Percentiles rank a stretch among this genome's conserved stretches.
phyloP scores from a whole-genome alignment of 2,797 vertebrate species.

The Philypnodon macrostomus region DNA sequence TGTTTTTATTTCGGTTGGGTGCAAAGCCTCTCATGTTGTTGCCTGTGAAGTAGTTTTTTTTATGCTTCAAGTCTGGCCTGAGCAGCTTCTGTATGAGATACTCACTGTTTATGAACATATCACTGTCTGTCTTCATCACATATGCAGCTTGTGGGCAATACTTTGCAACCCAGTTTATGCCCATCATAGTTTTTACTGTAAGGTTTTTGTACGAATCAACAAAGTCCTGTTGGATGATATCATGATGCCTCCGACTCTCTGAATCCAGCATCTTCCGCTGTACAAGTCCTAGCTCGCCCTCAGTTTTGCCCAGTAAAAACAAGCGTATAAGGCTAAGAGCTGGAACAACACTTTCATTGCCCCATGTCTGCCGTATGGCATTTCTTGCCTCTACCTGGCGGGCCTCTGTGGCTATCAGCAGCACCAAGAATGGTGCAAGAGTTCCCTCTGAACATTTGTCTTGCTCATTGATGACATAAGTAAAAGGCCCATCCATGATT shows the following conservation, averaged over 20 bases:
- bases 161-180: conserved; percentile 94
- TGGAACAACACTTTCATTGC: conserved; percentile 84
- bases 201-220: conserved; percentile 93
- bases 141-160: conserved; percentile 85
- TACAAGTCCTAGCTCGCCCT: conserved; percentile 63
- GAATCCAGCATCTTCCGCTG: conserved; percentile 83
- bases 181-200: conserved; percentile 96
- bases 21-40: conserved; percentile 89
- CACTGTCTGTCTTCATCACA: conserved; percentile 97
- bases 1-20: conserved; percentile 91
- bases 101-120: conserved; percentile 97
- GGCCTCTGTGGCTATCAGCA: conserved; percentile 89
- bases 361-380: conserved; percentile 95
- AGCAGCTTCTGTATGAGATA: conserved; percentile 92
- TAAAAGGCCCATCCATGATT: conserved; percentile 77
- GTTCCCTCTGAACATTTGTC: conserved; percentile 80
- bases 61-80: conserved; percentile 82
- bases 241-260: conserved; percentile 85
- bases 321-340: conserved; percentile 81
- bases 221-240: conserved; percentile 95
- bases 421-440: conserved; percentile 82
- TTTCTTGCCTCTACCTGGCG: conserved; percentile 87
- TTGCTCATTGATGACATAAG: conserved; percentile 88
- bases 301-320: conserved; percentile 86
- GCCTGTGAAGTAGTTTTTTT: conserved; percentile 90